Percentiles rank a stretch among this genome's conserved stretches.
Evolutionary conservation across 1,140 invertebrate species (phyloP).

Genomic region (Drosophila takahashii): DNA sequence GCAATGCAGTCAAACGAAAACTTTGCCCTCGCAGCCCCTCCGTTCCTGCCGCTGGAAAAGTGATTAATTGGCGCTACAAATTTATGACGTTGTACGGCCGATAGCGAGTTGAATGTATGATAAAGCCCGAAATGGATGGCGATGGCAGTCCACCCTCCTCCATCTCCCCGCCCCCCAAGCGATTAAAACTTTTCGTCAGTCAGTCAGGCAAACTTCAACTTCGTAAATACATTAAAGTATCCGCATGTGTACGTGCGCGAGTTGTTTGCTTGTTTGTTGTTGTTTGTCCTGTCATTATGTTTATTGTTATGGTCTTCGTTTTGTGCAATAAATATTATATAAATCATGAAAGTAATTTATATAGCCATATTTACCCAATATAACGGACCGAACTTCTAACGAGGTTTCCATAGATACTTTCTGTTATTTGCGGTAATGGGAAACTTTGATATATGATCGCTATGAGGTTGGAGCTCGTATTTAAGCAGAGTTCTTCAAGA

Average conservation of each 20-base stretch:
- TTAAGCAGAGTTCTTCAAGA: background rate
- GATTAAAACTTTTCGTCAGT: constrained; percentile 76
- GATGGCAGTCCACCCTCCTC: constrained; percentile 18
- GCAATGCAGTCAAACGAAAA: constrained; percentile 61
- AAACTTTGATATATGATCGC: constrained; percentile 30
- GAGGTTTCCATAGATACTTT: constrained; percentile 26
- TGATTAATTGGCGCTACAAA: constrained; percentile 82
- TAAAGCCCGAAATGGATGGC: constrained; percentile 58
- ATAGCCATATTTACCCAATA: constrained; percentile 38
- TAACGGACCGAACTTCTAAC: constrained; percentile 20
- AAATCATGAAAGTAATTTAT: constrained; percentile 74
- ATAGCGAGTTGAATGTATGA: constrained; percentile 81
- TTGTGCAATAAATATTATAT: constrained; percentile 75
- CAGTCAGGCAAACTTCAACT: constrained; percentile 51
- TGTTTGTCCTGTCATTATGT: constrained; percentile 59
- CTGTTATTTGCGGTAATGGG: constrained; percentile 37
- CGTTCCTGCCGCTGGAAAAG: constrained; percentile 26
- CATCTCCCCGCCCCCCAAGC: constrained; percentile 11
- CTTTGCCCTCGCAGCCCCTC: constrained; percentile 18
- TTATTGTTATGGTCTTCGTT: constrained; percentile 68
- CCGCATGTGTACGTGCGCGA: constrained; percentile 23
- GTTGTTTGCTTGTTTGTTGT: constrained; percentile 25
- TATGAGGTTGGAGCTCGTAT: background rate
- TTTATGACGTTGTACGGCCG: constrained; percentile 73
- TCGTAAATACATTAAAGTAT: constrained; percentile 68